phyloP scores from a whole-genome alignment of 2,888 invertebrate species.

The Melieria picta region DNA sequence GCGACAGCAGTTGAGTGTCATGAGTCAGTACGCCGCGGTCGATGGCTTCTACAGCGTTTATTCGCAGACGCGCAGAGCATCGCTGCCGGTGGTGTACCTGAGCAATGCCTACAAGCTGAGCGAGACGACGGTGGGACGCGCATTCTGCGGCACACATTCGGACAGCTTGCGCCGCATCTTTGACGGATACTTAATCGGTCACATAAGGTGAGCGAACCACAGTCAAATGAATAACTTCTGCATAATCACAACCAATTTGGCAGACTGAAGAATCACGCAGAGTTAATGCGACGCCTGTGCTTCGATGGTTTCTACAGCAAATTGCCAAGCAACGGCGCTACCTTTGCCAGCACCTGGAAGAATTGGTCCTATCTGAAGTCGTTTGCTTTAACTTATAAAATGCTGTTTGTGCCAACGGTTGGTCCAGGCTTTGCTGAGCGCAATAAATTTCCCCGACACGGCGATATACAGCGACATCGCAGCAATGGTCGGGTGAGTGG shows the following conservation, averaged over 20 bases:
- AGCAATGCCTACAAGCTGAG: constrained; percentile 73
- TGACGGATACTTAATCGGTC: constrained; percentile 72
- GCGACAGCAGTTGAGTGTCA: constrained; percentile 64
- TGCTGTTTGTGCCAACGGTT: constrained; percentile 75
- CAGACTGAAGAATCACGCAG: constrained; percentile 67
- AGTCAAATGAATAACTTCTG: neutral
- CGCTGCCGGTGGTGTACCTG: constrained; percentile 72
- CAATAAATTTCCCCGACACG: constrained; percentile 66
- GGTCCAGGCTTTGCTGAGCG: constrained; percentile 78
- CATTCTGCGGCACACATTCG: constrained; percentile 50
- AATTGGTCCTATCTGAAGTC: constrained; percentile 70
- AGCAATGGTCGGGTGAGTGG: constrained; percentile 62
- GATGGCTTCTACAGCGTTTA: constrained; percentile 62
- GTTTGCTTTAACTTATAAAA: constrained; percentile 70
- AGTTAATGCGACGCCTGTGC: constrained; percentile 68
- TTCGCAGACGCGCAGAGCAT: constrained; percentile 54
- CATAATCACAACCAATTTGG: no score
- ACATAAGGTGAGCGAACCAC: constrained; percentile 57
- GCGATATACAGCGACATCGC: constrained; percentile 63
- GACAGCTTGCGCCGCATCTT: constrained; percentile 67
- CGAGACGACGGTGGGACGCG: constrained; percentile 54
- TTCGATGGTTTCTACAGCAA: constrained; percentile 75
- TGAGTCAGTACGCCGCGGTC: constrained; percentile 47
- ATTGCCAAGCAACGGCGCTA: constrained; percentile 73
- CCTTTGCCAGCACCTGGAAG: constrained; percentile 73